A percentile compares a stretch with the other conserved stretches of the same genome.
Evolutionary conservation across 2,888 invertebrate species (phyloP).

Genomic region (Sarcophaga rosellei): DNA sequence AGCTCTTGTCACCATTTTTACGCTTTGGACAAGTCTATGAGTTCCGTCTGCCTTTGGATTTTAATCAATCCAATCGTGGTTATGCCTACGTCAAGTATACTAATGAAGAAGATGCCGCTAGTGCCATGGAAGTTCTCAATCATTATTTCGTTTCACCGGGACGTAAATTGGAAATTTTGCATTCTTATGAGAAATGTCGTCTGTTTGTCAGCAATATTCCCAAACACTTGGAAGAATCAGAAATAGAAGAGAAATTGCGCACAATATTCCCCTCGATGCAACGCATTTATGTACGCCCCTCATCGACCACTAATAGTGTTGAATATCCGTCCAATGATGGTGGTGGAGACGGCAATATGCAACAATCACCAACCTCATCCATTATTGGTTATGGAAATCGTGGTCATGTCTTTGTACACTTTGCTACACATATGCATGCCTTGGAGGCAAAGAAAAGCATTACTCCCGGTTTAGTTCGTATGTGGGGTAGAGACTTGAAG

Average conservation of each 20-base stretch:
- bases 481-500: slow-evolving; percentile 76
- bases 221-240: slow-evolving; percentile 70
- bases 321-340: not conserved
- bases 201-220: slow-evolving; percentile 76
- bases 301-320: slow-evolving; percentile 14
- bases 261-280: slow-evolving; percentile 73
- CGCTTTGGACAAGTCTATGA: slow-evolving; percentile 76
- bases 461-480: slow-evolving; percentile 72
- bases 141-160: slow-evolving; percentile 72
- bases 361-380: not conserved
- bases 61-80: slow-evolving; percentile 74
- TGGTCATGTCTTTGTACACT: slow-evolving; percentile 75
- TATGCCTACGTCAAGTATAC: slow-evolving; percentile 75
- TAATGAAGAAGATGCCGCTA: slow-evolving; percentile 73
- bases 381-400: slow-evolving; percentile 67
- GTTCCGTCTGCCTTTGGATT: slow-evolving; percentile 76
- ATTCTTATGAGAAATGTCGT: slow-evolving; percentile 75
- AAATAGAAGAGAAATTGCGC: slow-evolving; percentile 72
- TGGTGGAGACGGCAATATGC: not conserved
- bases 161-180: slow-evolving; percentile 73
- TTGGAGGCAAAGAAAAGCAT: slow-evolving; percentile 74
- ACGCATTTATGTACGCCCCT: slow-evolving; percentile 69
- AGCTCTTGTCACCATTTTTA: slow-evolving; percentile 72
- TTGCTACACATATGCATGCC: slow-evolving; percentile 74
- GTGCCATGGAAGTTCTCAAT: slow-evolving; percentile 74